Base-by-base conservation (phyloP, 2,888 invertebrate species). In the Thelaira solivaga region DNA sequence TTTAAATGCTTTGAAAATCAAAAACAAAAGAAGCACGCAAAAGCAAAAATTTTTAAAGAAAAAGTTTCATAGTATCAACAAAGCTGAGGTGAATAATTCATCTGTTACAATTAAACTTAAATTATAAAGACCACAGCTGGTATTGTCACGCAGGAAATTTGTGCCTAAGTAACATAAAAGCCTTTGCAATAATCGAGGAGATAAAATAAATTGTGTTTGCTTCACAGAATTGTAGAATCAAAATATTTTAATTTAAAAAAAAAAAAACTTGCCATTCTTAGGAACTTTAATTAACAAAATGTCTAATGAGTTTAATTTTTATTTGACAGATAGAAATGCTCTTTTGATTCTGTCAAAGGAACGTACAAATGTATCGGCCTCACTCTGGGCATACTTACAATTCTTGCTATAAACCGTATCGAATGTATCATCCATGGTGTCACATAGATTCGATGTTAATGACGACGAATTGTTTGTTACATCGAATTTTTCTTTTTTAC, bases 361-460 rank as follows among this genome's bases (percentile, higher is more conserved):
- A 18, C 29, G 31, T 55, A 67, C 11, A 49, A 55, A 11, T 8
- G 36, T 43, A 43, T 26, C n/a, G n/a, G n/a, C n/a, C 20, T 22
- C 7, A 20, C 5, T 10, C 18, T 11, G 11, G 0, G 1, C 24
- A 1, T 86, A 89, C 89, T 89, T 88, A 89, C 89, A 88, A 83
- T 87, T 87, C 82, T 89, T 89, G 82, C 81, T 86, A 83, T 86
- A 89, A 75, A 86, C 86, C 83, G 86, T 86, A 75, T 87, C 87
- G 81, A 88, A 88, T 76, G 86, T 84, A 82, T 89, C 89, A 68
- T 88, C 89, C 51, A 88, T 86, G 73, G 87, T 84, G 83, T 86
- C 87, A 85, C 86, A 87, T 80, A 89, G 84, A 80, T 84, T 85
- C 76, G 82, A 62, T 41, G 84, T 81, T 65, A 84, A 81, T 4